Evolutionary conservation across 2,797 vertebrate species (phyloP).

Genomic region (Yasuhikotakia modesta): DNA sequence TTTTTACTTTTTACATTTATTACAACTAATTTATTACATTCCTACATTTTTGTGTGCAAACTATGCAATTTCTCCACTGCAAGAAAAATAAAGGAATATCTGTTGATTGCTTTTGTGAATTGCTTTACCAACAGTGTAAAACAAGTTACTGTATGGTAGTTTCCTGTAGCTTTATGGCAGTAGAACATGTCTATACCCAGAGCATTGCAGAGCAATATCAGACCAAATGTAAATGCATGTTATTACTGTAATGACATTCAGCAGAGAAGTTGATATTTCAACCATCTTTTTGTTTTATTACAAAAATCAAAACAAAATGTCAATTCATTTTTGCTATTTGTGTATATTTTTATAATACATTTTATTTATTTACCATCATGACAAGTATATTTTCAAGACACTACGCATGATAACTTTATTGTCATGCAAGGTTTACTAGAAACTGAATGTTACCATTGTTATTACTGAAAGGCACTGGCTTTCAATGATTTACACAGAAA

Average conservation of each 20-base stretch:
- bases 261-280: constrained; percentile 47
- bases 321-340: constrained; percentile 48
- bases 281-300: constrained; percentile 72
- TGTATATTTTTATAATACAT: constrained; percentile 47
- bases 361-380: constrained; percentile 59
- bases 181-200: too few species aligned
- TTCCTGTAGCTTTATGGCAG: too few species aligned
- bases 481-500: constrained; percentile 55
- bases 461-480: constrained; percentile 73
- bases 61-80: too few species aligned
- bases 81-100: too few species aligned
- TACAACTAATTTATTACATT: too few species aligned
- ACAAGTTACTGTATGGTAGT: too few species aligned
- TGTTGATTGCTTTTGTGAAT: too few species aligned
- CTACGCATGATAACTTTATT: neutral
- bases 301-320: constrained; percentile 63
- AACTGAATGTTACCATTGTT: constrained; percentile 44
- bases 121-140: too few species aligned
- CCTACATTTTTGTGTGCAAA: too few species aligned
- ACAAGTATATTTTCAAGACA: constrained; percentile 18
- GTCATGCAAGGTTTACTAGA: constrained; percentile 14
- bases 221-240: neutral
- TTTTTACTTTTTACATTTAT: too few species aligned
- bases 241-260: constrained; percentile 45
- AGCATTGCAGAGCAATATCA: too few species aligned